Conservation (phyloP, 2,888 invertebrate genomes). For the Perizoma affinitatum region DNA sequence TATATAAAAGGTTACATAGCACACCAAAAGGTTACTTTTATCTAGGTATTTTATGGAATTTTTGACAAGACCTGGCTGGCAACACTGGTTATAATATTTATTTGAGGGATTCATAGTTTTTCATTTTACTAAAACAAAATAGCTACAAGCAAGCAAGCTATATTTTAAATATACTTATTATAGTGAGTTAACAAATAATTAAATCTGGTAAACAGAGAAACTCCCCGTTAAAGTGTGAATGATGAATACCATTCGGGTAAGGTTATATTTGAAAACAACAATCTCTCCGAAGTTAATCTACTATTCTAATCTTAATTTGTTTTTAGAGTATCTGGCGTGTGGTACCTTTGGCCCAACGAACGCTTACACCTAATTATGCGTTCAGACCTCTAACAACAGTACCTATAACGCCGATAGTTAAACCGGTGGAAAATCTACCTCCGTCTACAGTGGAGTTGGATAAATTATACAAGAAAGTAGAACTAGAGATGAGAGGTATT, state of each 20-base stretch:
- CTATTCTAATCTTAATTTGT: constrained; percentile 13
- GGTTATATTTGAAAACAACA: constrained; percentile 31
- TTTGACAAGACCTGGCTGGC: too few species aligned
- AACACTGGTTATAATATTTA: too few species aligned
- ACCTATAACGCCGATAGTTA: constrained; percentile 45
- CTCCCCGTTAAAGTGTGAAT: too few species aligned
- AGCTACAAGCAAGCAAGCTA: too few species aligned
- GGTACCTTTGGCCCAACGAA: constrained; percentile 50
- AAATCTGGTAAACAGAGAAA: too few species aligned
- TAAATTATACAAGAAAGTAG: constrained; percentile 91
- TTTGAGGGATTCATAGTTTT: too few species aligned
- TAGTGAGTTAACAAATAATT: too few species aligned
- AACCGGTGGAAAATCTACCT: constrained; percentile 48
- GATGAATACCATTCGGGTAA: constrained; percentile 59
- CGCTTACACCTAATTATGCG: constrained; percentile 43
- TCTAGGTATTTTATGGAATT: too few species aligned
- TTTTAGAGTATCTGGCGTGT: constrained; percentile 64
- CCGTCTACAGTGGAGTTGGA: constrained; percentile 81
- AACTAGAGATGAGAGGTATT: constrained; percentile 93
- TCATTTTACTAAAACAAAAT: too few species aligned
- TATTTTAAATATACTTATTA: too few species aligned
- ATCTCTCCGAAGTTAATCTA: background rate
- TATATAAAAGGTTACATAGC: too few species aligned
- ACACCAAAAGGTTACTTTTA: too few species aligned
- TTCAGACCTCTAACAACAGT: constrained; percentile 54